Percentiles rank a stretch among this genome's conserved stretches.
Conservation (phyloP, 2,888 invertebrate genomes). For the Xanthorhoe designata region DNA sequence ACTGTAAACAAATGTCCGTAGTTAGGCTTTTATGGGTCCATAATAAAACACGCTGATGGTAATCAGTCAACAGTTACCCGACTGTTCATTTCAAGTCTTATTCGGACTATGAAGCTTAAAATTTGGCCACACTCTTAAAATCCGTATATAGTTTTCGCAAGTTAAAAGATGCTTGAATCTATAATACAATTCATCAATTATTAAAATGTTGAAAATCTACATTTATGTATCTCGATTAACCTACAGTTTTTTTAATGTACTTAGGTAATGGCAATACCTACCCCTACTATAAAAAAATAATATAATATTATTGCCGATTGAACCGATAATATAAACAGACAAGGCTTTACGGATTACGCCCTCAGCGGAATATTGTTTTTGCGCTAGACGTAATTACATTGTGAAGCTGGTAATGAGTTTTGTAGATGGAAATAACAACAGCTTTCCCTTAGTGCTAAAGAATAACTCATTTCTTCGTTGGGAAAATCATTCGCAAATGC, state of each 20-base stretch:
- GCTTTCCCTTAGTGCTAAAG: conserved; percentile 52
- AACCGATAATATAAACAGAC: conserved; percentile 49
- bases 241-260: no score
- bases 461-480: conserved; percentile 48
- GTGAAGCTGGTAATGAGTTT: conserved; percentile 56
- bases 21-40: not conserved
- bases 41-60: not conserved
- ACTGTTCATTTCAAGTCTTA: no score
- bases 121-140: no score
- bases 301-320: conserved; percentile 17
- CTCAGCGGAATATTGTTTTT: conserved; percentile 49
- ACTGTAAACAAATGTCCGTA: not conserved
- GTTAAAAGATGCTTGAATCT: no score
- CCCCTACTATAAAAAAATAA: conserved; percentile 11
- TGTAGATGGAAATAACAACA: conserved; percentile 54
- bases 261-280: not conserved
- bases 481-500: conserved; percentile 45
- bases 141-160: no score
- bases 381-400: conserved; percentile 55
- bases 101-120: not conserved
- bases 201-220: no score
- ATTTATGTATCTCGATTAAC: no score
- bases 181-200: no score
- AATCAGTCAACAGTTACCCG: not conserved
- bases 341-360: conserved; percentile 45